Evolutionary conservation across 2,113 vertebrate species (phyloP).

Genomic region (Clupea harengus): DNA sequence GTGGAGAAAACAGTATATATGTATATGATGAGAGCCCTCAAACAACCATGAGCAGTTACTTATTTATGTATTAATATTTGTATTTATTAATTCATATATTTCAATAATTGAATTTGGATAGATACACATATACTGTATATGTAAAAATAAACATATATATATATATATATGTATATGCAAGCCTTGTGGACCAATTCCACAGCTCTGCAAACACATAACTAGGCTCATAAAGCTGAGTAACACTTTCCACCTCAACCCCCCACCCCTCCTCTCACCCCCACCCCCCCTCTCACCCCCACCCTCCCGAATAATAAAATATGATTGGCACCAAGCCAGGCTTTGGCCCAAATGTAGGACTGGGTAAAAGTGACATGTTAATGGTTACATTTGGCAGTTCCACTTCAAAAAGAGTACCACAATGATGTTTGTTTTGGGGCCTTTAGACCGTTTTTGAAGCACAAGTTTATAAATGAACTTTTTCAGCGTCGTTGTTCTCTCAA

Average conservation of each 20-base stretch:
- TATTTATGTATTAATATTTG: no score
- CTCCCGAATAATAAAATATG: slow-evolving; percentile 60
- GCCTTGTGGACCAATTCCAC: slow-evolving; percentile 49
- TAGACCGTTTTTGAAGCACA: not conserved
- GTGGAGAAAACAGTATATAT: no score
- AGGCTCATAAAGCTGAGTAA: slow-evolving; percentile 53
- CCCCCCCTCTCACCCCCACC: slow-evolving; percentile 50
- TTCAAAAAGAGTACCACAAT: slow-evolving; percentile 34
- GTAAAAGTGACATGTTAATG: slow-evolving; percentile 51
- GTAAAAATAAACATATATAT: no score
- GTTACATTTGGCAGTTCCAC: slow-evolving; percentile 52
- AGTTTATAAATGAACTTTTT: not conserved
- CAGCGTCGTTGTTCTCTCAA: not conserved
- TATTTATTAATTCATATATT: no score
- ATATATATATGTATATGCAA: not conserved
- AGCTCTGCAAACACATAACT: slow-evolving; percentile 50
- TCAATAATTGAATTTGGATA: no score
- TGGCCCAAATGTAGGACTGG: slow-evolving; percentile 33
- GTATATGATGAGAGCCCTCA: no score
- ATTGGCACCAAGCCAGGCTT: slow-evolving; percentile 53
- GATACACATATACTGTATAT: no score
- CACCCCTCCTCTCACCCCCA: slow-evolving; percentile 42
- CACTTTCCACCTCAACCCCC: not conserved
- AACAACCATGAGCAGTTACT: no score
- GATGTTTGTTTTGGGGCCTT: slow-evolving; percentile 29